phyloP scores from a whole-genome alignment of 2,113 vertebrate genomes.

The Nibea coibor region DNA sequence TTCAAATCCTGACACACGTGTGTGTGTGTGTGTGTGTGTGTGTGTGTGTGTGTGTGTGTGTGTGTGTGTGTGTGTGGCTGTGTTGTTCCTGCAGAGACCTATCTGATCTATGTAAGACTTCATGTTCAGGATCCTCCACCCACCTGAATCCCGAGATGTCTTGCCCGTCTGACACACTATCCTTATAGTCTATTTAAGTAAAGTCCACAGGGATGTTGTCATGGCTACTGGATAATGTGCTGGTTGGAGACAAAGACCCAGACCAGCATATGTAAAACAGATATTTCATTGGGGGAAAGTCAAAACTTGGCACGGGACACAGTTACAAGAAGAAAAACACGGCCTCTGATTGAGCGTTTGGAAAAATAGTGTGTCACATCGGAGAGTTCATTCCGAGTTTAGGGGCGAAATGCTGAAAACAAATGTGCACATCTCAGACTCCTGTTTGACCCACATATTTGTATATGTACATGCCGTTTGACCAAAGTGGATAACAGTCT shows the following conservation, averaged over 20 bases:
- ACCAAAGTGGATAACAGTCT: conserved; percentile 23
- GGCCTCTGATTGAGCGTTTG: conserved; percentile 21
- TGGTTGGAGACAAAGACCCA: conserved; percentile 14
- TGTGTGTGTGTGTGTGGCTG: background rate
- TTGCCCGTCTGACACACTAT: conserved; percentile 25
- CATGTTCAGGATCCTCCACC: conserved; percentile 35
- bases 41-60: background rate
- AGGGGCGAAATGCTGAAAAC: conserved; percentile 29
- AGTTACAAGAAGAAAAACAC: conserved; percentile 18
- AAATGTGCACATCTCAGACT: conserved; percentile 52
- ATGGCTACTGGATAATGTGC: conserved; percentile 18
- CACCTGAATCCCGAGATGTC: conserved; percentile 16
- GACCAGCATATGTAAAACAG: background rate
- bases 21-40: background rate
- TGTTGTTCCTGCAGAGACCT: background rate
- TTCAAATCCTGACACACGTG: background rate
- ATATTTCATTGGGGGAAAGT: background rate
- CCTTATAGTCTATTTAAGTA: conserved; percentile 39
- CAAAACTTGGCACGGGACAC: conserved; percentile 12
- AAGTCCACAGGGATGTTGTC: conserved; percentile 13
- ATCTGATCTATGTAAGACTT: conserved; percentile 26
- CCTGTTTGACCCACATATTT: conserved; percentile 50
- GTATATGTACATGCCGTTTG: conserved; percentile 5
- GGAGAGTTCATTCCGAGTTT: conserved; percentile 37
- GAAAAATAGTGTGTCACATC: conserved; percentile 50